These are phyloP conservation scores for Mionectes olivaceus DNA, from an alignment of 2,797 vertebrate species.

Conservation along the genomic window DNA sequence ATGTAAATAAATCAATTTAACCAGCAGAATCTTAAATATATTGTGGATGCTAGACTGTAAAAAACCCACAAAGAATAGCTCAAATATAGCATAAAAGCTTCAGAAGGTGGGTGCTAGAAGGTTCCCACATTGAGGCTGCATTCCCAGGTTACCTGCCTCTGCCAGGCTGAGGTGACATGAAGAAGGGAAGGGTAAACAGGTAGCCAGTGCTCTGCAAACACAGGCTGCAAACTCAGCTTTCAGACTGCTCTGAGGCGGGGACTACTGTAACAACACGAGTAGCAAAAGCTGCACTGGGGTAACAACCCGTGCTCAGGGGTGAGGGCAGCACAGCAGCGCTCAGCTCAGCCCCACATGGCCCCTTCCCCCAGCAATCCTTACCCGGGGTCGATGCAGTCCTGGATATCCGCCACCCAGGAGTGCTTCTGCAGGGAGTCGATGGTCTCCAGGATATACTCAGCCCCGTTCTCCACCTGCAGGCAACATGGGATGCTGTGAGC, in stretches of 20 bases:
- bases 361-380: constrained; percentile 63
- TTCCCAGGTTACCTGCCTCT: background rate
- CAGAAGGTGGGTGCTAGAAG: background rate
- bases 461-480: constrained; percentile 92
- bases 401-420: constrained; percentile 98
- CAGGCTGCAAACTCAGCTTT: background rate
- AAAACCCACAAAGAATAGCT: background rate
- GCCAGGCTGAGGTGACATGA: rapidly evolving
- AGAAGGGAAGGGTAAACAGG: background rate
- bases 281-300: background rate
- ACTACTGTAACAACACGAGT: background rate
- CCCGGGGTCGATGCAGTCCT: constrained; percentile 97
- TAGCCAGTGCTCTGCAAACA: background rate
- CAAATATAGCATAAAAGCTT: background rate
- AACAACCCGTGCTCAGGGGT: rapidly evolving
- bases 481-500: background rate
- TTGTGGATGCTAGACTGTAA: background rate
- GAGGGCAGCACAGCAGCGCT: background rate
- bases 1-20: background rate
- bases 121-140: rapidly evolving
- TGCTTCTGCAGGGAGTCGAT: constrained; percentile 98
- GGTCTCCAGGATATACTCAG: constrained; percentile 97
- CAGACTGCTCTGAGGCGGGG: background rate
- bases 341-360: background rate
- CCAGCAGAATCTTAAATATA: background rate